phyloP scores from a whole-genome alignment of 2,113 vertebrate genomes.

The Zingel zingel region DNA sequence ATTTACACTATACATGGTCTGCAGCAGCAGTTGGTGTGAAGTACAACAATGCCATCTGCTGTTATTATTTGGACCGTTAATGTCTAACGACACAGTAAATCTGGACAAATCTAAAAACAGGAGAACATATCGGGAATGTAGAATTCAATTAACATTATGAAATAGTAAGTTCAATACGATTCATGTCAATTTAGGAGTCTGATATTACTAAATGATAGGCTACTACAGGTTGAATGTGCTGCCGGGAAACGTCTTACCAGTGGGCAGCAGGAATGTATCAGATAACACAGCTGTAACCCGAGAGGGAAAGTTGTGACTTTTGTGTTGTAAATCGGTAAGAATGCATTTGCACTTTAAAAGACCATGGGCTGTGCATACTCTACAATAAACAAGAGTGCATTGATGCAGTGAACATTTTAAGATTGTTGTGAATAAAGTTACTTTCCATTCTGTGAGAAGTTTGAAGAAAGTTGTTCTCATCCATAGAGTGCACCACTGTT shows the following conservation, averaged over 20 bases:
- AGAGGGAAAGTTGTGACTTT: too few species aligned
- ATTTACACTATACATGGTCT: neutral
- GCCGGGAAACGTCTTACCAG: neutral
- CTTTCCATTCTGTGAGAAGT: too few species aligned
- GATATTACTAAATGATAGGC: neutral
- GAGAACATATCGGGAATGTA: neutral
- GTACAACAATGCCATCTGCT: conserved; percentile 55
- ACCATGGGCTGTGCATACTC: neutral
- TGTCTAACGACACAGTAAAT: neutral
- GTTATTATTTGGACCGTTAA: neutral
- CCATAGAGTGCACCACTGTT: too few species aligned
- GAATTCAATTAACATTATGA: neutral
- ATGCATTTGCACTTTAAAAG: neutral
- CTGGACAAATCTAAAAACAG: neutral
- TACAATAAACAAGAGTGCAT: neutral
- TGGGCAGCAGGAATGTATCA: neutral
- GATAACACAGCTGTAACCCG: neutral
- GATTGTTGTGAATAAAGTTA: too few species aligned
- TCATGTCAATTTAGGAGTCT: too few species aligned
- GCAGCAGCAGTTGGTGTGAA: neutral
- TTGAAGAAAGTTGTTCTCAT: too few species aligned
- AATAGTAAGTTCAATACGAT: neutral
- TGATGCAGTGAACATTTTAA: neutral
- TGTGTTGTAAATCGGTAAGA: neutral
- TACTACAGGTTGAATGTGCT: neutral